phyloP scores from a whole-genome alignment of 2,888 invertebrate species.

The Drosophila macrospina region DNA sequence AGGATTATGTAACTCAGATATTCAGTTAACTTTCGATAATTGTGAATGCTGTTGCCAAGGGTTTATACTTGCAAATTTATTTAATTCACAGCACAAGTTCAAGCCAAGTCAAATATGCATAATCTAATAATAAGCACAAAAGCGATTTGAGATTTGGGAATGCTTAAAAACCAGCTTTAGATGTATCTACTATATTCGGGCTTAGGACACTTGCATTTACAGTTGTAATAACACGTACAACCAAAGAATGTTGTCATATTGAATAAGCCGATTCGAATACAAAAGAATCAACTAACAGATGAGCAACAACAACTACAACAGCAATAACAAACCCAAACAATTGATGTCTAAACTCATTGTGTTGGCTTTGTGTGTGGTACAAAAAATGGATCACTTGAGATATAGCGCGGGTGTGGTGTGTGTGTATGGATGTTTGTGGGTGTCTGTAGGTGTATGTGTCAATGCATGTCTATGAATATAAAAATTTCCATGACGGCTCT shows the following conservation, averaged over 20 bases:
- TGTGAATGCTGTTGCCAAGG: neutral
- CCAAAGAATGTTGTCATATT: conserved; percentile 41
- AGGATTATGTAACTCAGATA: neutral
- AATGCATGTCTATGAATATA: conserved; percentile 68
- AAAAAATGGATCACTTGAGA: conserved; percentile 70
- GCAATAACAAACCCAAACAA: conserved; percentile 65
- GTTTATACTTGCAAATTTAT: no score
- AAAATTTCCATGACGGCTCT: conserved; percentile 68
- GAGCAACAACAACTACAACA: conserved; percentile 47
- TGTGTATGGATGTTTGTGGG: conserved; percentile 5
- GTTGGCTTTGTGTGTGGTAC: conserved; percentile 51
- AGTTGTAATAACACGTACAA: conserved; percentile 30
- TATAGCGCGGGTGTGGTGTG: conserved; percentile 25
- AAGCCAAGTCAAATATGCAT: neutral
- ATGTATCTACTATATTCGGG: conserved; percentile 16
- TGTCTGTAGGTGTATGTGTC: conserved; percentile 46
- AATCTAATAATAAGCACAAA: conserved; percentile 1
- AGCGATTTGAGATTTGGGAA: neutral
- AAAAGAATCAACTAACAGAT: conserved; percentile 45
- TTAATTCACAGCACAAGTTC: neutral
- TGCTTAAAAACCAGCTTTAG: conserved; percentile 2
- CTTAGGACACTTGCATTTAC: conserved; percentile 26
- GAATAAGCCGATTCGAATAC: conserved; percentile 42
- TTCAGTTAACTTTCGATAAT: neutral
- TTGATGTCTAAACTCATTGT: conserved; percentile 80